phyloP scores from a whole-genome alignment of 2,113 vertebrate species.

The Halichoerus grypus region DNA sequence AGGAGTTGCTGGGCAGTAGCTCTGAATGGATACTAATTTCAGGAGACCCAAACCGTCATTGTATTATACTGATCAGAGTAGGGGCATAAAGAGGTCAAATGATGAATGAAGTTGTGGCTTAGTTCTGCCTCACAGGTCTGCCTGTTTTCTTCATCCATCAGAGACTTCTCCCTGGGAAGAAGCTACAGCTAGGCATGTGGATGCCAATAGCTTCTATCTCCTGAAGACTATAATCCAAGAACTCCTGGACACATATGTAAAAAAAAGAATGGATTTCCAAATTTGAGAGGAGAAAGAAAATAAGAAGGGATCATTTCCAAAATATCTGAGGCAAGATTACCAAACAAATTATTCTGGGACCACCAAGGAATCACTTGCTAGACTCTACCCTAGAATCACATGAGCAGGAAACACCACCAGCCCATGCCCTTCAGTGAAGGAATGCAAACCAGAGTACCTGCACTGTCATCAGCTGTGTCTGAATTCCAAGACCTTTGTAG shows the following conservation, averaged over 20 bases:
- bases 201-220: background rate
- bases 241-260: background rate
- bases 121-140: background rate
- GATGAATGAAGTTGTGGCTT: background rate
- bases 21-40: background rate
- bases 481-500: background rate
- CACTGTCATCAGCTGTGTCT: background rate
- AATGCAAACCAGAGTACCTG: background rate
- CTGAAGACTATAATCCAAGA: background rate
- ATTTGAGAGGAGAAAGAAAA: background rate
- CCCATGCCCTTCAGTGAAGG: background rate
- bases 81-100: background rate
- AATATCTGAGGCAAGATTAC: background rate
- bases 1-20: background rate
- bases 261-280: background rate
- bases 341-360: background rate
- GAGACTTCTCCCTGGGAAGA: background rate
- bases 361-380: background rate
- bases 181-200: background rate
- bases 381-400: background rate
- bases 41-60: background rate
- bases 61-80: background rate
- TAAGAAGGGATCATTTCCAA: background rate
- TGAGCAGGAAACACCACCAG: background rate
- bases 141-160: background rate